Evolutionary conservation across 2,797 vertebrate genomes (phyloP), one percentile per base, ranked within the genome.

Genomic region (Sparus aurata): DNA sequence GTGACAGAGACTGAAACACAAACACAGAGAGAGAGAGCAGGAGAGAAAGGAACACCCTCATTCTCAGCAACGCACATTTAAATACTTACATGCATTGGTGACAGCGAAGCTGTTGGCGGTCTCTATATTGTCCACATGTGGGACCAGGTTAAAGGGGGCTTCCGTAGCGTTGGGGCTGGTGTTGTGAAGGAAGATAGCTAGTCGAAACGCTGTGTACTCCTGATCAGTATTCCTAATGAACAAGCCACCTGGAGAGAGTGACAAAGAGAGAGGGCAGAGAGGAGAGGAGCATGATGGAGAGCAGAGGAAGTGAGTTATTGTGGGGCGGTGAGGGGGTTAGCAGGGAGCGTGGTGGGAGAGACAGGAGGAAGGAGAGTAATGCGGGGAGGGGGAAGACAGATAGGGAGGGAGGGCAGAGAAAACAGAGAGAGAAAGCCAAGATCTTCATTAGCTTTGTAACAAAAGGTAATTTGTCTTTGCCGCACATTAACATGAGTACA

Each of bases 221-320:
- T 99, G 98, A 96, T 99, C 98, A 91, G 98, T 99, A 95, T 99
- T 99, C 96, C 98, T 96, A 95, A 99, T 99, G 96, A 99, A 99
- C 94, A 99, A 95, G 87, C 98, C 98, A 80, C 96, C 96, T 96
- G 77, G 60, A 87, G 43, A 77, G 30, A 85, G 69, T 41, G 67
- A 84, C 47, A 82, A 62, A 74, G 43, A 72, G 73, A 85, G 49
- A 67, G 72, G 57, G 64, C 77, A 74, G 50, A 68, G 66, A 62
- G 60, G 65, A 83, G 64, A 73, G 49, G 73, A 65, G 59, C 43
- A 86, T 78, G 83, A 85, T 65, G 72, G 69, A 75, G 71, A 73
- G 77, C 57, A 73, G 53, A 83, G 89, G 83, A 87, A 80, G 85
- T 85, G 80, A 91, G 63, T 87, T 89, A 91, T 88, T 83, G 66